Evolutionary conservation across 2,797 vertebrate species (phyloP).

Genomic region (Forpus xanthops): DNA sequence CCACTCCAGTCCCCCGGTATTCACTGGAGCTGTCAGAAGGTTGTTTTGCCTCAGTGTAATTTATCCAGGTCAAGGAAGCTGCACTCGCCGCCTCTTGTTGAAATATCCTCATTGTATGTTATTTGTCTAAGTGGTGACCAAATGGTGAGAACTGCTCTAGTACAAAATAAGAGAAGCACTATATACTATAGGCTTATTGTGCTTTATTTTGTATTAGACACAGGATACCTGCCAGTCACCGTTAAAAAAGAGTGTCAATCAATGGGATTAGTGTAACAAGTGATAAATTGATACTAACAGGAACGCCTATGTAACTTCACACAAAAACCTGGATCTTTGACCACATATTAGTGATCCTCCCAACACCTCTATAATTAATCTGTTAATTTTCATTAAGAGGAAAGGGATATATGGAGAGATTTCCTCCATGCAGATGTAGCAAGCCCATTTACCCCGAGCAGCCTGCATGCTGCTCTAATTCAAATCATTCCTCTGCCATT

Average conservation of each 20-base stretch:
- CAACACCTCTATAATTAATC: not conserved
- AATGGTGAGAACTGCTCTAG: not conserved
- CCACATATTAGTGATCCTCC: not conserved
- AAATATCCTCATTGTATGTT: not conserved
- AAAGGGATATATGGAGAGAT: not conserved
- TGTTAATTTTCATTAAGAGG: not conserved
- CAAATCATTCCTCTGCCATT: conserved; percentile 2
- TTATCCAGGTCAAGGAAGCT: not conserved
- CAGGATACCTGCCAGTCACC: not conserved
- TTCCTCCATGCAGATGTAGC: not conserved
- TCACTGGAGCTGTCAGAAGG: not conserved
- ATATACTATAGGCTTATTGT: not conserved
- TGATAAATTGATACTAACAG: not conserved
- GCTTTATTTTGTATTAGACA: not conserved
- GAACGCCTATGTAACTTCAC: not conserved
- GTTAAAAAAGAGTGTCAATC: not conserved
- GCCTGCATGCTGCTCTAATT: not conserved
- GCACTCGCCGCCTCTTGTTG: not conserved
- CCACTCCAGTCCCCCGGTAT: not conserved
- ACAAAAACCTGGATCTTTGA: not conserved
- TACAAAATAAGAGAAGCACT: not conserved
- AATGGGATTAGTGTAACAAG: not conserved
- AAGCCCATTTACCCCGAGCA: not conserved
- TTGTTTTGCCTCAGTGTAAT: not conserved
- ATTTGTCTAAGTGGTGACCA: not conserved